phyloP scores from a whole-genome alignment of 2,797 vertebrate genomes.

The Hozukius guyotensis region DNA sequence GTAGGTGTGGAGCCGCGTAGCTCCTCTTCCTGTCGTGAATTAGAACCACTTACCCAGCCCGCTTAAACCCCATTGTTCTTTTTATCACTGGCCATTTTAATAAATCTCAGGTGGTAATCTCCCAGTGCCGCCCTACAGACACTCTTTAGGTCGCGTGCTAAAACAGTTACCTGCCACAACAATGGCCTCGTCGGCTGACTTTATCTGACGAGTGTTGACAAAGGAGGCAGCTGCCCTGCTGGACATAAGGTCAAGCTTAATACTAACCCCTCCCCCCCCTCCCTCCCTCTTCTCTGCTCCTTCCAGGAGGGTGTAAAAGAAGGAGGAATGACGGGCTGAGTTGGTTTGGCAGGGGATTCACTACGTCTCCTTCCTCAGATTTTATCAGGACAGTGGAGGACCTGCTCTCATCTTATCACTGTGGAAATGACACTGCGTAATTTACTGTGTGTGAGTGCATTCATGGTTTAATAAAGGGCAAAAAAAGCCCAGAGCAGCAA shows the following conservation, averaged over 20 bases:
- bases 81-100: slow-evolving; percentile 94
- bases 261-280: slow-evolving; percentile 23
- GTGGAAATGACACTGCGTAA: slow-evolving; percentile 66
- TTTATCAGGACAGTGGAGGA: slow-evolving; percentile 63
- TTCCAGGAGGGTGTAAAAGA: slow-evolving; percentile 18
- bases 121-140: slow-evolving; percentile 84
- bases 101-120: slow-evolving; percentile 96
- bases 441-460: slow-evolving; percentile 39
- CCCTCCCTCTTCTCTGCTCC: background rate
- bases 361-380: slow-evolving; percentile 54
- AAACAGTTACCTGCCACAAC: slow-evolving; percentile 84
- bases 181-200: slow-evolving; percentile 76
- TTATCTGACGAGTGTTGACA: slow-evolving; percentile 80
- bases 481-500: slow-evolving; percentile 53
- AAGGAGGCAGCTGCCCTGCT: slow-evolving; percentile 74
- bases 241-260: slow-evolving; percentile 71
- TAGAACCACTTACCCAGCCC: slow-evolving; percentile 55
- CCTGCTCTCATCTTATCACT: slow-evolving; percentile 58
- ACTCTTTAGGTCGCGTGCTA: slow-evolving; percentile 79
- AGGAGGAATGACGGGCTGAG: background rate
- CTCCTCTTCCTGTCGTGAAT: slow-evolving; percentile 83
- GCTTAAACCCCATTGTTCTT: slow-evolving; percentile 90
- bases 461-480: slow-evolving; percentile 71
- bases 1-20: slow-evolving; percentile 85
- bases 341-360: background rate